Conservation (phyloP, 2,797 vertebrate species). For the Sebastes oblongus region DNA sequence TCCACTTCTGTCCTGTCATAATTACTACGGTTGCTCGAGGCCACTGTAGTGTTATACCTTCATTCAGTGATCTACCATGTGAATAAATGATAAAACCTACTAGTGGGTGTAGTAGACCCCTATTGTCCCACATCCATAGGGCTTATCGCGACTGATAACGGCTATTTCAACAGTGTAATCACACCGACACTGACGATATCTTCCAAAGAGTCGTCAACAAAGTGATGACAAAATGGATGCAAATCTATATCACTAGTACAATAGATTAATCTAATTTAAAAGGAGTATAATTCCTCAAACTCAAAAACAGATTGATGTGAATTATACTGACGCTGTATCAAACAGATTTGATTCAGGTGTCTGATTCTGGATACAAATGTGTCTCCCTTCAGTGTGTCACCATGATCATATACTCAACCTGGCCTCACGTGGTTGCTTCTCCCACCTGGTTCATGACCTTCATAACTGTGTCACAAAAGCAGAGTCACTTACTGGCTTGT, state of each 20-base stretch:
- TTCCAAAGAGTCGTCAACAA: background rate
- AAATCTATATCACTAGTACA: background rate
- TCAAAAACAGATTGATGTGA: background rate
- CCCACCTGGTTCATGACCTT: background rate
- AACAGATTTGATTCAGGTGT: background rate
- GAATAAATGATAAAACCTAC: too few species aligned
- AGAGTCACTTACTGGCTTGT: background rate
- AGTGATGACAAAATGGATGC: background rate
- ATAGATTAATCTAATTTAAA: background rate
- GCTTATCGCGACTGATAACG: too few species aligned
- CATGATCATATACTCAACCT: conserved; percentile 7
- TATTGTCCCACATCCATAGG: too few species aligned
- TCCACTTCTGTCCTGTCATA: too few species aligned
- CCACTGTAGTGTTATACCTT: too few species aligned
- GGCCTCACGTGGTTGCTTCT: background rate
- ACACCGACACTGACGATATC: background rate
- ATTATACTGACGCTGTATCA: background rate
- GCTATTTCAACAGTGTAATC: too few species aligned
- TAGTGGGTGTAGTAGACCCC: too few species aligned
- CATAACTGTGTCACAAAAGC: background rate
- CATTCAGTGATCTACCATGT: too few species aligned
- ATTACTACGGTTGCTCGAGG: too few species aligned
- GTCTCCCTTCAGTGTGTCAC: background rate
- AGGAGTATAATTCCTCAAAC: background rate
- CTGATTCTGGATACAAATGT: background rate